Evolutionary conservation across 2,888 invertebrate species (phyloP).

Genomic region (Tetragonisca angustula): DNA sequence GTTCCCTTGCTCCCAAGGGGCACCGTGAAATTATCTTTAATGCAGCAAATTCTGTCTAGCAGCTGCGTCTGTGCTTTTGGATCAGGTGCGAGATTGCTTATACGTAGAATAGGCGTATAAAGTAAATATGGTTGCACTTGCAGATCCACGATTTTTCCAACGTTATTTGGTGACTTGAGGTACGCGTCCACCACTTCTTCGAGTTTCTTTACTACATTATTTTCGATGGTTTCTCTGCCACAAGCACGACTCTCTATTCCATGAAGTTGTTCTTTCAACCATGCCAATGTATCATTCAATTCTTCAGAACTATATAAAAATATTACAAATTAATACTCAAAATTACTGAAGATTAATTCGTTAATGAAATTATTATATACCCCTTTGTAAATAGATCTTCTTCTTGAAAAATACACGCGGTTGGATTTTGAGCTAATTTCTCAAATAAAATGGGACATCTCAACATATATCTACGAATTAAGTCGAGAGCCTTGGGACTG

Average conservation of each 20-base stretch:
- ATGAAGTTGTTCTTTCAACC: constrained; percentile 89
- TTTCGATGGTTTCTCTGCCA: constrained; percentile 90
- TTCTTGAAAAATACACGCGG: constrained; percentile 88
- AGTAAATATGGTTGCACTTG: constrained; percentile 92
- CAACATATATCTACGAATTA: constrained; percentile 89
- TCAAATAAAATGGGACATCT: constrained; percentile 91
- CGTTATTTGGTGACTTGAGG: constrained; percentile 64
- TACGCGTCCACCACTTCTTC: constrained; percentile 85
- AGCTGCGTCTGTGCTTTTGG: constrained; percentile 87
- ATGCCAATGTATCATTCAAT: constrained; percentile 85
- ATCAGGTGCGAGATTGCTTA: constrained; percentile 88
- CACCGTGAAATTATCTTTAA: constrained; percentile 90
- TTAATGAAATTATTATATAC: constrained; percentile 79
- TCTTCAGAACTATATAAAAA: constrained; percentile 82
- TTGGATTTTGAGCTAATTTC: constrained; percentile 84
- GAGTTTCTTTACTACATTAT: constrained; percentile 86
- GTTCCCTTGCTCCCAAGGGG: constrained; percentile 94
- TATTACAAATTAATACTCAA: constrained; percentile 30
- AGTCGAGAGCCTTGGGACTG: constrained; percentile 89
- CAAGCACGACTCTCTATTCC: constrained; percentile 87
- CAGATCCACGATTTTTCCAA: constrained; percentile 87
- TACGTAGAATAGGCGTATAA: constrained; percentile 87
- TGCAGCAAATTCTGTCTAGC: constrained; percentile 94
- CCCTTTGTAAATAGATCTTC: constrained; percentile 88
- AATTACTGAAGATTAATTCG: background rate